Evolutionary conservation across 2,797 vertebrate genomes (phyloP), one percentile per base, ranked within the genome.

Genomic region (Clarias pachynema): DNA sequence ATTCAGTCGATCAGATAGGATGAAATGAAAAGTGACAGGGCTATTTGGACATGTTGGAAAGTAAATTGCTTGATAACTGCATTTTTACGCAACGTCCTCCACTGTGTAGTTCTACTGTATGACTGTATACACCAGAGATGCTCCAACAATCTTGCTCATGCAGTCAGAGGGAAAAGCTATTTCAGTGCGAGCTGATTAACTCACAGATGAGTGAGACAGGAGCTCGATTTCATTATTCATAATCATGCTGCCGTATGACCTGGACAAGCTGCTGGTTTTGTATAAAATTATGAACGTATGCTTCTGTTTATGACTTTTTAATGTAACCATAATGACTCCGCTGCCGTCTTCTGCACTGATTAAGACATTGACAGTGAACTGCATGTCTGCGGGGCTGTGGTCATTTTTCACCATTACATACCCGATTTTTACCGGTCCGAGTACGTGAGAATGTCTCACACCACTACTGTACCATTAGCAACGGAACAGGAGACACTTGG

Each of bases 241-340:
- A 79, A 87, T 87, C 59, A 79, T 24, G 62, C 34, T 72, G 82
- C 49, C 56, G 79, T 81, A 83, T 85, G 86, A 87, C 82, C 80
- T 37, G 31, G 22, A 15, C 40, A 63, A 65, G 34, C 73, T 31
- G 73, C 65, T 68, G 78, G 59, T 81, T 85, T 72, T 77, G 24
- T 82, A 81, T 66, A 86, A 84, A 82, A 70, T 78, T 68, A 62
- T 88, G 85, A 85, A 86, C 60, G 53, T 57, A 84, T 22, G 62
- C 49, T 49, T 40, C 49, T 75, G 84, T 90, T 90, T 90, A 90
- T 90, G 86, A 88, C 79, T 83, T 86, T 88, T 90, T 88, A 90
- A 90, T 89, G 89, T 73, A 83, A 81, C 66, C 26, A 83, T 89
- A 90, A 89, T 88, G 86, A 86, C 75, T 79, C 79, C 20, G 40